These are phyloP conservation scores for Drymodes brunneopygia DNA, from an alignment of 2,113 vertebrate genomes.

Conservation along the genomic window DNA sequence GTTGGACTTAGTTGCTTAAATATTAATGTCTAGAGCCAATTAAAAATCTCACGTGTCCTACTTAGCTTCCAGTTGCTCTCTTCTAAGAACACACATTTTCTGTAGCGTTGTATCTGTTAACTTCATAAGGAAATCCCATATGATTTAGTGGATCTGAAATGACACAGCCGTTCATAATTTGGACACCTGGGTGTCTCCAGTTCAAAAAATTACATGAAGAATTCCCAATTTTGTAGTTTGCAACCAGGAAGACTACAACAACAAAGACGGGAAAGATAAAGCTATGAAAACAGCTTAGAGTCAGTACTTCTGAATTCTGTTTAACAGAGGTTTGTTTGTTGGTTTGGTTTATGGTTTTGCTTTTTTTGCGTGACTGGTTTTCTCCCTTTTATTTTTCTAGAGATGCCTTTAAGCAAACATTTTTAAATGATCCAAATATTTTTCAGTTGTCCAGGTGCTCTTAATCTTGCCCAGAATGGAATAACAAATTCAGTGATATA, in stretches of 20 bases:
- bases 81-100: not conserved
- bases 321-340: not conserved
- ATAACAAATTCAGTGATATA: not conserved
- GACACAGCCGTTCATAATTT: not conserved
- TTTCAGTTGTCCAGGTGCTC: not conserved
- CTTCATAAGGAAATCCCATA: not conserved
- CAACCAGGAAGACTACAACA: not conserved
- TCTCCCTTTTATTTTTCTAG: accelerated
- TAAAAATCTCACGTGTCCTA: accelerated
- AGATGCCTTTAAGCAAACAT: not conserved
- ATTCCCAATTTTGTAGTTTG: not conserved
- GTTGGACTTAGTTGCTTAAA: not conserved
- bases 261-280: not conserved
- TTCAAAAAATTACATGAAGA: not conserved
- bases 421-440: not conserved
- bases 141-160: not conserved
- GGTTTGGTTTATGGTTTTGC: not conserved
- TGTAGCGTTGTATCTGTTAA: not conserved
- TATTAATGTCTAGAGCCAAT: not conserved
- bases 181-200: not conserved
- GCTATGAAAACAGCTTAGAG: not conserved
- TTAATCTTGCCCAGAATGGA: not conserved
- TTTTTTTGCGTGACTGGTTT: not conserved
- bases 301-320: not conserved
- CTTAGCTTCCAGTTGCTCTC: not conserved